phyloP scores from a whole-genome alignment of 2,113 vertebrate genomes.

The Melanocharis versteri region DNA sequence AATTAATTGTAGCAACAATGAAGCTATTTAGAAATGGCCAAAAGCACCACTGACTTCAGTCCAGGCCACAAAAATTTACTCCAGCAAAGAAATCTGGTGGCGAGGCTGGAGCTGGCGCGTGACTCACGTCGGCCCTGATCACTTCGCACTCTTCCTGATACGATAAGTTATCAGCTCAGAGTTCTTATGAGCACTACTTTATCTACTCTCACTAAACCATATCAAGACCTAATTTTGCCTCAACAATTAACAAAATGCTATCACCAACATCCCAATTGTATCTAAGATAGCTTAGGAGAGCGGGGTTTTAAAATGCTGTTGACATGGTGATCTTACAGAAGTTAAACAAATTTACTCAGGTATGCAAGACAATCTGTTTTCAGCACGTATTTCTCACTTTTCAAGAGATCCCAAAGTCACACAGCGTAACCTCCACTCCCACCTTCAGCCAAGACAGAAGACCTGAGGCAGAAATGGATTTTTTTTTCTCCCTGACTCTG shows the following conservation, averaged over 20 bases:
- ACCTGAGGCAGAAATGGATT: neutral
- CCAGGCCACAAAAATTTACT: constrained; percentile 23
- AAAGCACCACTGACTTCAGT: constrained; percentile 34
- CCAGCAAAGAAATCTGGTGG: neutral
- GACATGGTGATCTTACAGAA: neutral
- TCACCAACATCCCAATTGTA: neutral
- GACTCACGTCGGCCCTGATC: neutral
- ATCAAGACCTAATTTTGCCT: constrained; percentile 26
- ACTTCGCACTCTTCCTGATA: neutral
- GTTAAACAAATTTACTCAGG: constrained; percentile 11
- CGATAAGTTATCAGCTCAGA: neutral
- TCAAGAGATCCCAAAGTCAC: neutral
- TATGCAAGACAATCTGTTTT: neutral
- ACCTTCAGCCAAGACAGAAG: neutral
- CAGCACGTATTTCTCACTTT: neutral
- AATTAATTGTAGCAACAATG: neutral
- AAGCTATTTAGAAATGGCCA: constrained; percentile 5
- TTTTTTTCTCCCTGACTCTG: neutral
- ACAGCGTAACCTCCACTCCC: neutral
- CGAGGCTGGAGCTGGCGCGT: neutral
- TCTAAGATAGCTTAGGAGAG: neutral
- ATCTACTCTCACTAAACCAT: neutral
- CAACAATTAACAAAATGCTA: constrained; percentile 44
- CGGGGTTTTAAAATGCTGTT: neutral
- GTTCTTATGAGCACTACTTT: neutral